A percentile compares a stretch with the other conserved stretches of the same genome.
Evolutionary conservation across 2,888 invertebrate genomes (phyloP).

Genomic region (Diarsia mendica): DNA sequence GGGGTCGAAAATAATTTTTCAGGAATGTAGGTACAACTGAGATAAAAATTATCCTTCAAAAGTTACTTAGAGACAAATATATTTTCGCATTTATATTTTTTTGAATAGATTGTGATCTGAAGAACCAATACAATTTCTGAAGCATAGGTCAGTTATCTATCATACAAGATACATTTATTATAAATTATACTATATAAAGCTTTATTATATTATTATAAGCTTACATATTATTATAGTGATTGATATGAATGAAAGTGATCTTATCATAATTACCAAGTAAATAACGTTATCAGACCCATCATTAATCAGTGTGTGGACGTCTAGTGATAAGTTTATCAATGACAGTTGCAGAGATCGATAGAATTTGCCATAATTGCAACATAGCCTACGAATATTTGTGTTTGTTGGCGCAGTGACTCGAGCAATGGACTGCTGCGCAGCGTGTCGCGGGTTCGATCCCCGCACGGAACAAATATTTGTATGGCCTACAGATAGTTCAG

Average conservation of each 20-base stretch:
- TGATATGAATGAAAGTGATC: neutral
- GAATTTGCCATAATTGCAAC: neutral
- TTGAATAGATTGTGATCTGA: neutral
- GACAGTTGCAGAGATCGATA: neutral
- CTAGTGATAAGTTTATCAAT: slow-evolving; percentile 4
- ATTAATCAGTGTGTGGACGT: slow-evolving; percentile 2
- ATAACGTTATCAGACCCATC: slow-evolving; percentile 8
- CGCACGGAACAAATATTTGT: too few relatives aligned
- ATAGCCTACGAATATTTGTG: too few relatives aligned
- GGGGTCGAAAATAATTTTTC: too few relatives aligned
- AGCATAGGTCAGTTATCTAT: neutral
- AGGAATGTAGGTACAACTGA: too few relatives aligned
- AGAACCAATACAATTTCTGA: neutral
- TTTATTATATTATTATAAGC: too few relatives aligned
- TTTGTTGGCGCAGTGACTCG: too few relatives aligned
- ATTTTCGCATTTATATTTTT: neutral
- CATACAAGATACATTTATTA: too few relatives aligned
- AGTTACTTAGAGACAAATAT: neutral
- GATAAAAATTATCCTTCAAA: too few relatives aligned
- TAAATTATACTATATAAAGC: too few relatives aligned
- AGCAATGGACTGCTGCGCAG: too few relatives aligned
- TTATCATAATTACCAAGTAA: slow-evolving; percentile 30
- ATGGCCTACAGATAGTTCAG: too few relatives aligned
- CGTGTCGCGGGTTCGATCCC: too few relatives aligned
- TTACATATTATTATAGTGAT: slow-evolving; percentile 3